Percentiles rank a stretch among this genome's conserved stretches.
Evolutionary conservation across 2,113 vertebrate genomes (phyloP).

Genomic region (Lycocorax pyrrhopterus): DNA sequence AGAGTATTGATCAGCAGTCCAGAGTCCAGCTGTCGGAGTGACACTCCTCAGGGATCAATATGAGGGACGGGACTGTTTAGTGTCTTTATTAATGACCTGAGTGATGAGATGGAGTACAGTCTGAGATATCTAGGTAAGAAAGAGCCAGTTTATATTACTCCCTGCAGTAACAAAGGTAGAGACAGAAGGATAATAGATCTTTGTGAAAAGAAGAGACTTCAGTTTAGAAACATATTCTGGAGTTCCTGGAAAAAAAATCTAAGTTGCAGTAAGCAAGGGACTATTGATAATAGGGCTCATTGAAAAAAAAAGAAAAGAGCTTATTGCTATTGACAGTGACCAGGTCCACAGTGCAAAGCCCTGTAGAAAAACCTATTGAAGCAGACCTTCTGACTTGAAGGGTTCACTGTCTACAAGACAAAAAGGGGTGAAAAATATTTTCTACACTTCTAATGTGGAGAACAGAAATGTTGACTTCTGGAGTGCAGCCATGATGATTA

Average conservation of each 20-base stretch:
- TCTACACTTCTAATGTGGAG: neutral
- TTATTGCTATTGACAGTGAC: neutral
- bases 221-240: neutral
- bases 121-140: neutral
- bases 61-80: neutral
- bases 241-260: neutral
- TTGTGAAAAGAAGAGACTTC: neutral
- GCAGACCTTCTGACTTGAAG: neutral
- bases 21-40: neutral
- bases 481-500: neutral
- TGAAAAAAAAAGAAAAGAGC: neutral
- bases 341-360: neutral
- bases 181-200: neutral
- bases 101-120: neutral
- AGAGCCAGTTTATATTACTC: neutral
- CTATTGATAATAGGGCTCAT: neutral
- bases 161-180: neutral
- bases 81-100: neutral
- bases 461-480: neutral
- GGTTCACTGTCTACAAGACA: neutral
- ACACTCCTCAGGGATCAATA: neutral
- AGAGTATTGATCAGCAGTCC: neutral
- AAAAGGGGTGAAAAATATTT: neutral
- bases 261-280: neutral
- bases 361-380: neutral